Conservation (phyloP, 2,113 vertebrate genomes). For the Thomomys bottae region DNA sequence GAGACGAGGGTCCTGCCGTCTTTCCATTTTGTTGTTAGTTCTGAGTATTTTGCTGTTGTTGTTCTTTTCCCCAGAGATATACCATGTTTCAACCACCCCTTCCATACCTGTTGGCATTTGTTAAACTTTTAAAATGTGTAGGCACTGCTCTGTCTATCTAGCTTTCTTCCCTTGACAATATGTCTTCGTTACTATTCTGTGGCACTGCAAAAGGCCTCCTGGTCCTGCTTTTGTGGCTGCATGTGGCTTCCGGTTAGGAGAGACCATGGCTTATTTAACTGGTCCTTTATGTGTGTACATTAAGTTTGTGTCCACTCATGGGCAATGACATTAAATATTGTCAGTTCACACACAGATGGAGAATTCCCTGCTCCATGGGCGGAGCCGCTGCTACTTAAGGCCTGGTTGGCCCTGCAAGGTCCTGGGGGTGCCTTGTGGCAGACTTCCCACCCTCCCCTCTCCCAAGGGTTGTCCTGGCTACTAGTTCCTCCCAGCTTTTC, state of each 20-base stretch:
- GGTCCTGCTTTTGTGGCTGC: neutral
- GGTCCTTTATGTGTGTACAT: neutral
- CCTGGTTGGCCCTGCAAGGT: too few relatives aligned
- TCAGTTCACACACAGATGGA: neutral
- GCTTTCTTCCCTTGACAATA: neutral
- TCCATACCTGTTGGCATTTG: neutral
- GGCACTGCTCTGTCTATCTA: neutral
- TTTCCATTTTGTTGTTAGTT: fast-evolving
- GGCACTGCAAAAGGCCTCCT: neutral
- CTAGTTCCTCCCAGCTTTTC: neutral
- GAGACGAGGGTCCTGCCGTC: too few relatives aligned
- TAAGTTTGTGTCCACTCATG: neutral
- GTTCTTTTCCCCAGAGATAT: neutral
- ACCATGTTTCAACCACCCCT: neutral
- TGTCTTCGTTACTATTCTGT: neutral
- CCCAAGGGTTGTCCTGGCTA: too few relatives aligned
- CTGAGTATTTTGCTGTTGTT: too few relatives aligned
- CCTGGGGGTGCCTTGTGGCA: neutral
- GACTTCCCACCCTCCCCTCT: too few relatives aligned
- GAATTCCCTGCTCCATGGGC: fast-evolving
- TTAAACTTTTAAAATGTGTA: neutral
- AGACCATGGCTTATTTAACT: neutral
- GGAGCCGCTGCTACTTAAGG: fast-evolving
- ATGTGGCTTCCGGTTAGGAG: neutral
- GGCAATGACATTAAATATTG: neutral